A percentile compares a stretch with the other conserved stretches of the same genome.
Evolutionary conservation across 2,113 vertebrate species (phyloP).

Genomic region (Ancistrus triradiatus): DNA sequence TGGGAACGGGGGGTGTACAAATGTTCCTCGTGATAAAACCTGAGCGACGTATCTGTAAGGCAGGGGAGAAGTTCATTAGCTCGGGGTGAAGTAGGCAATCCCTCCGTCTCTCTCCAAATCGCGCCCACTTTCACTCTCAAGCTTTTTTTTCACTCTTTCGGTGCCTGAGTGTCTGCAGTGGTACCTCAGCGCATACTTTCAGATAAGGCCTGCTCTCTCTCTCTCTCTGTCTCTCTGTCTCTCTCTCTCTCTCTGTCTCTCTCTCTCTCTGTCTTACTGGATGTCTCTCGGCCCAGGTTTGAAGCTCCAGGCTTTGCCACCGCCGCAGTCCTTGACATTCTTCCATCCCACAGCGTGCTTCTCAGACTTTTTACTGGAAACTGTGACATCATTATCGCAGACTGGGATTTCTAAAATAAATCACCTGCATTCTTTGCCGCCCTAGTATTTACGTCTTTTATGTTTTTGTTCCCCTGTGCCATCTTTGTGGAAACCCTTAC

Average conservation of each 20-base stretch:
- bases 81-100: slow-evolving; percentile 59
- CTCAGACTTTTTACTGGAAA: slow-evolving; percentile 85
- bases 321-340: slow-evolving; percentile 96
- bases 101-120: slow-evolving; percentile 49
- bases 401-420: slow-evolving; percentile 89
- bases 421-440: slow-evolving; percentile 90
- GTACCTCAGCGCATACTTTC: slow-evolving; percentile 95
- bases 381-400: slow-evolving; percentile 94
- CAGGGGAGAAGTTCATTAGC: slow-evolving; percentile 66
- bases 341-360: slow-evolving; percentile 87
- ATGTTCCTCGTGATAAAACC: slow-evolving; percentile 91
- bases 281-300: neutral
- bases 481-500: too few relatives aligned
- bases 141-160: slow-evolving; percentile 59
- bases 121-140: slow-evolving; percentile 38
- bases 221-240: slow-evolving; percentile 50
- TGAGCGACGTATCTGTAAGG: slow-evolving; percentile 72
- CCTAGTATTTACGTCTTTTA: too few relatives aligned
- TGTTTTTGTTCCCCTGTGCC: too few relatives aligned
- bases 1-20: slow-evolving; percentile 53
- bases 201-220: slow-evolving; percentile 43
- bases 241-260: slow-evolving; percentile 31
- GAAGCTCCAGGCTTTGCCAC: slow-evolving; percentile 52
- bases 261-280: slow-evolving; percentile 41
- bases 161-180: slow-evolving; percentile 93